These are phyloP conservation scores for Ptychodera flava DNA, from an alignment of 35 echinoderm and acorn worm species.

Conservation along the genomic window DNA sequence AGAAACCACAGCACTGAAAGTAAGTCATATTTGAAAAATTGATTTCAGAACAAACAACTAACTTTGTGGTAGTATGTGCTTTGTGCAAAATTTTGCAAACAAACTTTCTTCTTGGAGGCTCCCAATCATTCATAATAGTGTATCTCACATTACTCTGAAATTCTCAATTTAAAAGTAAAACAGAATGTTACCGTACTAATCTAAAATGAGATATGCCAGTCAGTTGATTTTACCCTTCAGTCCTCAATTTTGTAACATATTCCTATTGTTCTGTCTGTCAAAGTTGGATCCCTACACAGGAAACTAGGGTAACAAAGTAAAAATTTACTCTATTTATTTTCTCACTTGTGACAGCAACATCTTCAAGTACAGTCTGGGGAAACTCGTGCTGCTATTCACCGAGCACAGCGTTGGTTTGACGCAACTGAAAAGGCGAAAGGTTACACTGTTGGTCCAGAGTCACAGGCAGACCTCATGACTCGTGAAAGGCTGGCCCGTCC, in stretches of 20 bases:
- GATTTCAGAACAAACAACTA: not conserved
- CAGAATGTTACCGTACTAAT: too few species aligned
- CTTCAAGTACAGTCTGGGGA: slow-evolving; percentile 84
- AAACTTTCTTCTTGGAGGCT: too few species aligned
- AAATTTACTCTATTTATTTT: not conserved
- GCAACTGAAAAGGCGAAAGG: slow-evolving; percentile 83
- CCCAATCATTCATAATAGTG: too few species aligned
- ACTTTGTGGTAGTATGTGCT: not conserved
- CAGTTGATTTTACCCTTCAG: too few species aligned
- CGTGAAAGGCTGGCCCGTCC: slow-evolving; percentile 61
- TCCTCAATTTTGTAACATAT: too few species aligned
- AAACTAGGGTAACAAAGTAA: too few species aligned
- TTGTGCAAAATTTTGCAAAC: too few species aligned
- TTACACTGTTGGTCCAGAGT: slow-evolving; percentile 86
- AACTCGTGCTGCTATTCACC: slow-evolving; percentile 82
- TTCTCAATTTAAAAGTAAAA: too few species aligned
- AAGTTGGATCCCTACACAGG: too few species aligned
- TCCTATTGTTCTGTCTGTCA: too few species aligned
- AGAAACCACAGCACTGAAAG: slow-evolving; percentile 91
- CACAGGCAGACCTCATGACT: slow-evolving; percentile 84
- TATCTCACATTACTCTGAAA: too few species aligned
- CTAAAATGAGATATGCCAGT: too few species aligned
- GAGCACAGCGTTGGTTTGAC: slow-evolving; percentile 95
- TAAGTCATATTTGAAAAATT: slow-evolving; percentile 1
- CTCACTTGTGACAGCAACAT: slow-evolving; percentile 72